These are phyloP conservation scores for Brassicogethes aeneus DNA, from an alignment of 2,888 invertebrate species.

Conservation along the genomic window DNA sequence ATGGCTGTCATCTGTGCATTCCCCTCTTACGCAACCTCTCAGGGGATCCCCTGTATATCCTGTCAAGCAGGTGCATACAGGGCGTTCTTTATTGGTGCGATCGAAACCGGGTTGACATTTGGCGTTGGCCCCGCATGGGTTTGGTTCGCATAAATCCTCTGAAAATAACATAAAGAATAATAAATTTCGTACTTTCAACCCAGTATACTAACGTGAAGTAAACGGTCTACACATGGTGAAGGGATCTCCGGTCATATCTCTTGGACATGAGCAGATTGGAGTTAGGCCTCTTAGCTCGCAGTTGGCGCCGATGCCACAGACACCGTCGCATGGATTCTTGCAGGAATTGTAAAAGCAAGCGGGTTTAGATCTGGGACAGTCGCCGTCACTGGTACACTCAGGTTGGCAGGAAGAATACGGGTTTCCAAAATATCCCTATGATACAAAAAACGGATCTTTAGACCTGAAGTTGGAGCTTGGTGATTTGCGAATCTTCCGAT, in stretches of 20 bases:
- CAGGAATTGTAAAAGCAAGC: conserved; percentile 77
- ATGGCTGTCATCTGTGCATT: conserved; percentile 68
- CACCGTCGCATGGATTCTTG: conserved; percentile 72
- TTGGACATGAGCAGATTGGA: conserved; percentile 79
- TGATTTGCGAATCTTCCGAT: too few relatives aligned
- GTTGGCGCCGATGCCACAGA: conserved; percentile 71
- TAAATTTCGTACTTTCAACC: not conserved
- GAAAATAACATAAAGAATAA: conserved; percentile 4
- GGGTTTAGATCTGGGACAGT: conserved; percentile 69
- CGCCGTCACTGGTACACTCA: conserved; percentile 70
- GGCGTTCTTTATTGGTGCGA: conserved; percentile 69
- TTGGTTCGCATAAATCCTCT: conserved; percentile 79
- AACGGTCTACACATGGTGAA: conserved; percentile 75
- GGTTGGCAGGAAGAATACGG: conserved; percentile 67
- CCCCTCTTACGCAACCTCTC: conserved; percentile 63
- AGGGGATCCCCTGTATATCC: conserved; percentile 75
- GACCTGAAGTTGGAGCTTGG: not conserved
- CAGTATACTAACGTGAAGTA: conserved; percentile 64
- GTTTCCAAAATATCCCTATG: conserved; percentile 58
- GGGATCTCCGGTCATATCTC: conserved; percentile 81
- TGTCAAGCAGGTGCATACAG: conserved; percentile 74
- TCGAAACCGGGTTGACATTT: conserved; percentile 78
- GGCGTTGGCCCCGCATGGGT: conserved; percentile 76
- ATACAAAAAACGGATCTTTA: conserved; percentile 3
- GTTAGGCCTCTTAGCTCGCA: conserved; percentile 71